These are phyloP conservation scores for Brachionus calyciflorus DNA, from an alignment of 1,140 invertebrate species.

Conservation along the genomic window DNA sequence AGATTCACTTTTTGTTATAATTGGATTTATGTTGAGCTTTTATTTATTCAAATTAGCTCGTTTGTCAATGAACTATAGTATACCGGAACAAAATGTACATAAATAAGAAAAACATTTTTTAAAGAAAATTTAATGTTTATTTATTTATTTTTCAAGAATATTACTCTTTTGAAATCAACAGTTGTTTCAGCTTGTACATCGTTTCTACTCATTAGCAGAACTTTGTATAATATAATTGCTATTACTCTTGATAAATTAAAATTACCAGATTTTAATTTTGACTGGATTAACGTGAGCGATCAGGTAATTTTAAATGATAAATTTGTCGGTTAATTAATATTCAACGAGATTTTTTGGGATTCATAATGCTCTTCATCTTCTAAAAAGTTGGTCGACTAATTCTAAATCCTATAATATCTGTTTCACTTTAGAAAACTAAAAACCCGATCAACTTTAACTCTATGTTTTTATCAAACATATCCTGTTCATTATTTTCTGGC, in stretches of 20 bases:
- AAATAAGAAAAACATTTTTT: not conserved
- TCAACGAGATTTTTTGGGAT: no score
- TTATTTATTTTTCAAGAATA: conserved; percentile 29
- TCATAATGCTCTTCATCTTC: no score
- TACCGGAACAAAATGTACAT: conserved; percentile 58
- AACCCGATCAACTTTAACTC: no score
- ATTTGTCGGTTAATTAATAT: no score
- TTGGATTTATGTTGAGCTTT: conserved; percentile 53
- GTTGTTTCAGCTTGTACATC: conserved; percentile 53
- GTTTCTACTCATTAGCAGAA: conserved; percentile 55
- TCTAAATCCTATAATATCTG: no score
- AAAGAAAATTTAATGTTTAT: conserved; percentile 11
- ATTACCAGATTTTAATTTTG: conserved; percentile 58
- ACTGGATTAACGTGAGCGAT: conserved; percentile 60
- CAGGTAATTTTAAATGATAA: conserved; percentile 53
- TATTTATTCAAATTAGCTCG: conserved; percentile 57
- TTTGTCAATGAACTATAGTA: conserved; percentile 54
- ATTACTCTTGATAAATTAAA: conserved; percentile 50
- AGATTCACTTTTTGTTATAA: conserved; percentile 57
- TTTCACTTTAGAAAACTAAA: no score
- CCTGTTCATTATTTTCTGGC: no score
- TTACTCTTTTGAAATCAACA: conserved; percentile 53
- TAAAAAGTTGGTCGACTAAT: no score
- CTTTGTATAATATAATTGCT: conserved; percentile 58
- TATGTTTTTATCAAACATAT: no score